phyloP scores from a whole-genome alignment of 1,140 invertebrate genomes.

The Trichomalopsis sarcophagae region DNA sequence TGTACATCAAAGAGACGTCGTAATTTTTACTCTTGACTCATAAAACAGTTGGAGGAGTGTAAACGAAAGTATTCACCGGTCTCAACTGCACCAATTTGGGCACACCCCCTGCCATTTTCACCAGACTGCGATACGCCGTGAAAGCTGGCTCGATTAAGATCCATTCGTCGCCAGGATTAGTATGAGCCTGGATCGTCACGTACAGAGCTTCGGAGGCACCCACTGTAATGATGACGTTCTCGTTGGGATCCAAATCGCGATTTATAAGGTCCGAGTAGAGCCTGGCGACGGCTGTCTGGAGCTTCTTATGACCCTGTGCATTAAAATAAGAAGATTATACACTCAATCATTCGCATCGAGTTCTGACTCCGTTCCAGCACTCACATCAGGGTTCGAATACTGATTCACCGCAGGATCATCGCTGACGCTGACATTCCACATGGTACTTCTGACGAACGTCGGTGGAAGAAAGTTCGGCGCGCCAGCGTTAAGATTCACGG shows the following conservation, averaged over 20 bases:
- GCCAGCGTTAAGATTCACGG: neutral
- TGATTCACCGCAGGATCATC: neutral
- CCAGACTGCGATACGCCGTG: conserved; percentile 97
- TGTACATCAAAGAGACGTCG: neutral
- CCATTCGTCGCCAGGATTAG: conserved; percentile 91
- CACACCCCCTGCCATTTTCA: conserved; percentile 89
- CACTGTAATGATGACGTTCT: conserved; percentile 89
- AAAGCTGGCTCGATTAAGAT: conserved; percentile 99
- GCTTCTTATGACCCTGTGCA: conserved; percentile 12
- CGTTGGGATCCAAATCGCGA: conserved; percentile 10
- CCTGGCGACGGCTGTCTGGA: neutral
- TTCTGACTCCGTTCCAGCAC: neutral
- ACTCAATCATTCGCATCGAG: neutral
- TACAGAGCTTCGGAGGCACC: conserved; percentile 95
- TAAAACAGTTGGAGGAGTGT: neutral
- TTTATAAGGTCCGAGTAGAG: conserved; percentile 24
- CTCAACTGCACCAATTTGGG: conserved; percentile 91
- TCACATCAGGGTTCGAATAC: neutral
- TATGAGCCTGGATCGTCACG: conserved; percentile 87
- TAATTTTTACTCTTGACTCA: neutral
- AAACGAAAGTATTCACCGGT: conserved; percentile 59
- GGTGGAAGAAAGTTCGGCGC: neutral
- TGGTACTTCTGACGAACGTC: neutral
- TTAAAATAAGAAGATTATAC: neutral
- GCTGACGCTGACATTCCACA: neutral